A percentile compares a stretch with the other conserved stretches of the same genome.
Evolutionary conservation across 92 coral and sea anemone species (phyloP).

Genomic region (Chrysogorgia sp.): DNA sequence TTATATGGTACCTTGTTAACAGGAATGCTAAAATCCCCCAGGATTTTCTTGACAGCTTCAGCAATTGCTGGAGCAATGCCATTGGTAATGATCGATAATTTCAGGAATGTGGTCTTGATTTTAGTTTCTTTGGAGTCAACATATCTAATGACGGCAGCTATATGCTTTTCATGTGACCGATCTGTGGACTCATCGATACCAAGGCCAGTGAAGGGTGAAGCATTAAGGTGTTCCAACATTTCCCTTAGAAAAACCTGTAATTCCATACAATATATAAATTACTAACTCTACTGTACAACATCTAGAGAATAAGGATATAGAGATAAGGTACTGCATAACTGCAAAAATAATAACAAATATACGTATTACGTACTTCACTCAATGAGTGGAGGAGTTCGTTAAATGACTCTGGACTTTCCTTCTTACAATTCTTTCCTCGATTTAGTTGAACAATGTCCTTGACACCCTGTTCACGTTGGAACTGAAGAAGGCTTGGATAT

Average conservation of each 20-base stretch:
- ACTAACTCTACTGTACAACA: slow-evolving; percentile 1
- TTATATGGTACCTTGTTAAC: slow-evolving; percentile 6
- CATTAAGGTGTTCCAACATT: slow-evolving; percentile 25
- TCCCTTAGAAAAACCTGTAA: slow-evolving; percentile 19
- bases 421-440: slow-evolving; percentile 36
- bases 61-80: background rate
- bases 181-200: slow-evolving; percentile 32
- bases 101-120: background rate
- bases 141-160: slow-evolving; percentile 23
- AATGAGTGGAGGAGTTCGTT: slow-evolving; percentile 40
- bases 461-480: slow-evolving; percentile 40
- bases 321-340: background rate
- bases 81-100: background rate
- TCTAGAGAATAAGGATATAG: background rate
- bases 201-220: slow-evolving; percentile 42
- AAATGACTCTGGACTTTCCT: slow-evolving; percentile 38
- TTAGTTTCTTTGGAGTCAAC: slow-evolving; percentile 2
- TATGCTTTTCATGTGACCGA: slow-evolving; percentile 24
- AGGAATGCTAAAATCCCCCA: slow-evolving; percentile 10
- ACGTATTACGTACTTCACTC: slow-evolving; percentile 36
- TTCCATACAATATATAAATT: slow-evolving; percentile 28
- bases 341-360: slow-evolving; percentile 1
- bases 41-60: slow-evolving; percentile 4
- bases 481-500: slow-evolving; percentile 40
- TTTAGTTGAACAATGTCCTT: slow-evolving; percentile 27